phyloP scores from a whole-genome alignment of 2,797 vertebrate species.

The Chloroceryle inda region DNA sequence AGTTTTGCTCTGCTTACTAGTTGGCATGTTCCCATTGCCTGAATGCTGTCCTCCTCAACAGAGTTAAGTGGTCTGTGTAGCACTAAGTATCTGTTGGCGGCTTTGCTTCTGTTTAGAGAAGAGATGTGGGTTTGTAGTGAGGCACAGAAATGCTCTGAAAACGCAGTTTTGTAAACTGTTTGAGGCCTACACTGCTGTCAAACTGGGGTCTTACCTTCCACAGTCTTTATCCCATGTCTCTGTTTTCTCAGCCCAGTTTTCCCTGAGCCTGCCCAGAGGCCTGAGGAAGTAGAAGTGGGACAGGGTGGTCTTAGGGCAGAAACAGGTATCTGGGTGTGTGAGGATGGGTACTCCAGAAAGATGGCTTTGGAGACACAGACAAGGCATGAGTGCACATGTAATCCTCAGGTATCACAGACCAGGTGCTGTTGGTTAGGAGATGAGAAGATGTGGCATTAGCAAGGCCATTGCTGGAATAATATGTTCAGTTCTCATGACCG shows the following conservation, averaged over 20 bases:
- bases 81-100: not conserved
- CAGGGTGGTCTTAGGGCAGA: not conserved
- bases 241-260: not conserved
- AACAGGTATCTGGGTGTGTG: not conserved
- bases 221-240: not conserved
- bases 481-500: not conserved
- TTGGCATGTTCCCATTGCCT: not conserved
- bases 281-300: not conserved
- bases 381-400: fast-evolving
- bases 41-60: not conserved
- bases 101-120: not conserved
- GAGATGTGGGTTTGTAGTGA: fast-evolving
- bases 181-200: not conserved
- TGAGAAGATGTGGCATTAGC: not conserved
- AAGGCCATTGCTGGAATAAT: fast-evolving
- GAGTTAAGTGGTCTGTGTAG: not conserved
- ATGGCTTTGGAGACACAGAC: not conserved
- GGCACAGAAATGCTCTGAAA: not conserved
- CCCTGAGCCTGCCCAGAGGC: fast-evolving
- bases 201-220: not conserved
- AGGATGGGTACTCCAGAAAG: not conserved
- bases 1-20: not conserved
- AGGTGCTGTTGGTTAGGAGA: not conserved
- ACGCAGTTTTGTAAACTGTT: fast-evolving
- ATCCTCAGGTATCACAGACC: too few relatives aligned